Evolutionary conservation across 2,888 invertebrate species (phyloP), one percentile per base, ranked within the genome.

Genomic region (Pyrgus malvae): DNA sequence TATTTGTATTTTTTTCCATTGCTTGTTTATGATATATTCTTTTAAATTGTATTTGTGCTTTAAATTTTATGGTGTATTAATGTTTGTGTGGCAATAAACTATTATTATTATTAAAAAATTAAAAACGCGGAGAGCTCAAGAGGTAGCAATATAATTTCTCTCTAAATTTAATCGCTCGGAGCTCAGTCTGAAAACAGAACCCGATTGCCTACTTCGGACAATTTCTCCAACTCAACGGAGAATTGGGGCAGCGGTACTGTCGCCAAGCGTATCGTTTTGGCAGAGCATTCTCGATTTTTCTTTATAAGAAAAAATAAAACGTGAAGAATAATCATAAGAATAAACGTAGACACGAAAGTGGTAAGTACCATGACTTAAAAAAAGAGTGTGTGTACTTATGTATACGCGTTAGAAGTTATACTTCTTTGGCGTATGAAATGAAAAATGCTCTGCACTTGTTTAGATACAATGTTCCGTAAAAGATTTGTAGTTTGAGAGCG

Each of bases 141-240:
- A 55, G 51, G 33, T 44, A 55, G 45, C 44, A 53, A 57, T 58
- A 58, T 62, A 64, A 63, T 65, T 64, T 64, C 60, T 55, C 31
- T 44, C 62, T 64, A 58, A 62, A 63, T 64, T 66, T 62, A 63
- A 61, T 60, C 56, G 50, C 21, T 48, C 48, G 56, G 31, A 58
- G 56, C 57, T 54, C 50, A 60, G 53, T 55, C 61, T 60, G 55
- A 62, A 59, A 62, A 66, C 53, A 59, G 60, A 59, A 59, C 59
- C 58, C 57, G 60, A 40, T 55, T 46, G 48, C 53, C 40, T 53
- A 48, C 51, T 48, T 37, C 37, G 55, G 38, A 41, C 58, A 59
- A 56, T 58, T n/a, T 48, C 35, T 50, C 11, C 25, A 27, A 51
- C 25, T 42, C 23, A 17, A 44, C 44, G 44, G 11, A 44, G 44